These are phyloP conservation scores for Lepilemur ruficaudatus DNA, from an alignment of 2,797 vertebrate genomes.

Conservation along the genomic window DNA sequence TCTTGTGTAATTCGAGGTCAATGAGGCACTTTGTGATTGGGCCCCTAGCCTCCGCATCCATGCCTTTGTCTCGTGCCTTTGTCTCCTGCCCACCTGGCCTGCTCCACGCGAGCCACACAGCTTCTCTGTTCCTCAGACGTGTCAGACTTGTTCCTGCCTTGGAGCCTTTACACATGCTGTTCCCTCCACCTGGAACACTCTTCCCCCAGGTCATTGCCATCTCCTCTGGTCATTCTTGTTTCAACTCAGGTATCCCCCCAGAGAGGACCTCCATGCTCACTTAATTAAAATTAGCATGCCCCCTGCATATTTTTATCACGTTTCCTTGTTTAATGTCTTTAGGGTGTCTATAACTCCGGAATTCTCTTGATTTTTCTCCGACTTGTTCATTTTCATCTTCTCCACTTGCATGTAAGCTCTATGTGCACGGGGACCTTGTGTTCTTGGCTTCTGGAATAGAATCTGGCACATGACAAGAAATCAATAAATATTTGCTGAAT, in stretches of 20 bases:
- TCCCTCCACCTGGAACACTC: neutral
- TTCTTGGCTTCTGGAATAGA: neutral
- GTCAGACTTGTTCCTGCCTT: neutral
- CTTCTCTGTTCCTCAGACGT: neutral
- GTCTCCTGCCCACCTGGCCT: neutral
- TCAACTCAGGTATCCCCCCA: neutral
- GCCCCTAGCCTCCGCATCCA: neutral
- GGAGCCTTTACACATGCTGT: neutral
- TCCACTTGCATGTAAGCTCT: neutral
- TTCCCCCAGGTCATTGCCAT: neutral
- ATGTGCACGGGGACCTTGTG: neutral
- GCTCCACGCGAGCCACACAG: neutral
- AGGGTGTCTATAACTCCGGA: neutral
- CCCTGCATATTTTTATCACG: neutral
- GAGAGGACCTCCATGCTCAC: neutral
- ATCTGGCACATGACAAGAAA: neutral
- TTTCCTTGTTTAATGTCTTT: neutral
- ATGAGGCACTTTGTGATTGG: fast-evolving
- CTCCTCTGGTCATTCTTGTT: neutral
- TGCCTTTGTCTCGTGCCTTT: neutral
- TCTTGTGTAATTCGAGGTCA: neutral
- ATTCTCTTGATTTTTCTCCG: neutral
- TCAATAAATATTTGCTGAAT: conserved; percentile 17
- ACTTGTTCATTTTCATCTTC: neutral
- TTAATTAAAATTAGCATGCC: neutral